Conservation (phyloP, 30 jellyfish, hydroid and myxozoan species). For the Pseudorhiza aurosa region DNA sequence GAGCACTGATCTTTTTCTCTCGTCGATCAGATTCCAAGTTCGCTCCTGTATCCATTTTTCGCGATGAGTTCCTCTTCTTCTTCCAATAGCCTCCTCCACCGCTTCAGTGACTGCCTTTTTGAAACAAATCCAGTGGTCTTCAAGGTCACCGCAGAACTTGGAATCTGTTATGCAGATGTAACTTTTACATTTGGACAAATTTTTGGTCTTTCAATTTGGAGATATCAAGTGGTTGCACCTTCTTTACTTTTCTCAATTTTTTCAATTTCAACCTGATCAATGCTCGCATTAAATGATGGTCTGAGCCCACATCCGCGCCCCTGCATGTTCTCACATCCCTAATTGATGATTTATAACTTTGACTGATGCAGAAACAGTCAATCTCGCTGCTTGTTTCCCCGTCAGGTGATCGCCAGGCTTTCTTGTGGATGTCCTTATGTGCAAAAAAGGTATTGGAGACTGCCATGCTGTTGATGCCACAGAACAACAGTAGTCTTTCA, state of each 20-base stretch:
- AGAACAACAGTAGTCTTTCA: neutral
- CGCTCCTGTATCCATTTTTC: conserved; percentile 13
- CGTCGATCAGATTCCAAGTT: conserved; percentile 15
- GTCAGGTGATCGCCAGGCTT: conserved; percentile 31
- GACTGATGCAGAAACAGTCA: conserved; percentile 1
- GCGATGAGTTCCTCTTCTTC: conserved; percentile 8
- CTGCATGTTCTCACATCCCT: neutral
- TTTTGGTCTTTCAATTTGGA: conserved; percentile 9
- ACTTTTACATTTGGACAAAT: neutral
- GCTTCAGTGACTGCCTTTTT: conserved; percentile 16
- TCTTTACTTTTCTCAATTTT: neutral
- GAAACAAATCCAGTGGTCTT: conserved; percentile 7
- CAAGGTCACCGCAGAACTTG: neutral
- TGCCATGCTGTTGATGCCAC: neutral
- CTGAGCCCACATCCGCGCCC: conserved; percentile 36
- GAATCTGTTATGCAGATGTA: neutral
- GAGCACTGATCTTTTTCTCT: neutral
- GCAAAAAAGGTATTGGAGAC: neutral
- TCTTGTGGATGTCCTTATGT: neutral
- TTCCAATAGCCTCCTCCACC: conserved; percentile 13
- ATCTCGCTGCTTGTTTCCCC: conserved; percentile 1
- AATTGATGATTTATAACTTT: conserved; percentile 1
- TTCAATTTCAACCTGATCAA: conserved; percentile 12
- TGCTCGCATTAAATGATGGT: conserved; percentile 15
- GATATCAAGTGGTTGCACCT: neutral